These are phyloP conservation scores for Eupsilia transversa DNA, from an alignment of 2,888 invertebrate species.

Conservation along the genomic window DNA sequence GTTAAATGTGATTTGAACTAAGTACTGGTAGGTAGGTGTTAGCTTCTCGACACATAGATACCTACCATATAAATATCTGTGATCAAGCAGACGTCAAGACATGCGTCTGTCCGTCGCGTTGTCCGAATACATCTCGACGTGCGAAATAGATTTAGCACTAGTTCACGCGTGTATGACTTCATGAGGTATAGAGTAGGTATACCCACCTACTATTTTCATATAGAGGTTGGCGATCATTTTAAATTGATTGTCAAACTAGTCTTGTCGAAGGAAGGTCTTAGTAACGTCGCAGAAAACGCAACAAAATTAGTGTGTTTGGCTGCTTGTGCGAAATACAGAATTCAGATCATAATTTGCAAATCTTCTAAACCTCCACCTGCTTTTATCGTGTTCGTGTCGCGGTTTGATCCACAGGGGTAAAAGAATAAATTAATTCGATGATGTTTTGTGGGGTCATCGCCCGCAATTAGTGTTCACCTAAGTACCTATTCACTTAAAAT, in stretches of 20 bases:
- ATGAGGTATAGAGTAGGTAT: not conserved
- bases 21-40: not conserved
- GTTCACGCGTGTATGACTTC: slow-evolving; percentile 1
- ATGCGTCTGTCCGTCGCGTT: slow-evolving; percentile 8
- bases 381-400: not conserved
- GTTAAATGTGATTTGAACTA: not conserved
- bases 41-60: not conserved
- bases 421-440: no score
- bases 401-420: not conserved
- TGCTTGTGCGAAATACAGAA: not conserved
- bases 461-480: no score
- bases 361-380: not conserved
- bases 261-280: not conserved
- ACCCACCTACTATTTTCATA: not conserved
- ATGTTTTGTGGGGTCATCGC: no score
- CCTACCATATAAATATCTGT: not conserved
- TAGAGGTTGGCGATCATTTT: not conserved
- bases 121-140: slow-evolving; percentile 32
- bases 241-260: not conserved
- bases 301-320: not conserved
- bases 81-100: not conserved
- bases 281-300: not conserved
- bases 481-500: no score
- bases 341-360: not conserved
- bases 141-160: slow-evolving; percentile 37